Base-by-base conservation (phyloP, 2,888 invertebrate species). In the Callinectes sapidus region DNA sequence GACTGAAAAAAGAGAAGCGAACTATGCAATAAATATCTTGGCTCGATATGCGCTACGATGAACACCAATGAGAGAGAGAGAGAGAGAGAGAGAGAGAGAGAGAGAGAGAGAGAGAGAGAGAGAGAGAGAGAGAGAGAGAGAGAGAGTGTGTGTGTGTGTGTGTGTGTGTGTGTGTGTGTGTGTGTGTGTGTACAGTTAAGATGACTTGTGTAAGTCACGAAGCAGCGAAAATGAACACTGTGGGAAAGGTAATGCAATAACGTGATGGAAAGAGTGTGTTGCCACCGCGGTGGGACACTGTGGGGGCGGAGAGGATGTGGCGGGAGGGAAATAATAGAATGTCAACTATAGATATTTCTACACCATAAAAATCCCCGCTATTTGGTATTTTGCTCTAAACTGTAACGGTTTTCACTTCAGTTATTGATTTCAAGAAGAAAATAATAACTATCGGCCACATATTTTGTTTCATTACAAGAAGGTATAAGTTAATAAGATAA, bases 81-180 rank as follows among this genome's bases (percentile, higher is more conserved):
- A 61, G 61, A 61, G 61, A 61, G 61, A 61, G 23, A 61, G 18
- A 61, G 2, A 61, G 61, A 61, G 61, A 61, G n/a, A 77, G 71
- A 77, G 28, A 77, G 28, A 28, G 71, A 28, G 71, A 77, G 71
- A 77, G 71, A 77, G 71, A 77, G 71, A 28, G 71, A 77, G 71
- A 28, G 71, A 77, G 71, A 35, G 81, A 81, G 81, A 81, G 81
- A 81, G 81, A 81, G 77, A 77, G 77, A 77, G 66, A 77, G 77
- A 77, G 77, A 77, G 77, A 77, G 77, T 32, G 77, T 32, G 77
- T 32, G 77, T 32, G 77, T 32, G 77, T 32, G 32, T 32, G 32
- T 32, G 32, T 32, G 32, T 32, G 13, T 5, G 32, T 6, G 35
- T 32, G 28, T 10, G 35, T 14, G 8, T 32, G 28, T n/a, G n/a